These are phyloP conservation scores for Ostrea denselamellosa DNA, from an alignment of 1,140 invertebrate species.

Conservation along the genomic window DNA sequence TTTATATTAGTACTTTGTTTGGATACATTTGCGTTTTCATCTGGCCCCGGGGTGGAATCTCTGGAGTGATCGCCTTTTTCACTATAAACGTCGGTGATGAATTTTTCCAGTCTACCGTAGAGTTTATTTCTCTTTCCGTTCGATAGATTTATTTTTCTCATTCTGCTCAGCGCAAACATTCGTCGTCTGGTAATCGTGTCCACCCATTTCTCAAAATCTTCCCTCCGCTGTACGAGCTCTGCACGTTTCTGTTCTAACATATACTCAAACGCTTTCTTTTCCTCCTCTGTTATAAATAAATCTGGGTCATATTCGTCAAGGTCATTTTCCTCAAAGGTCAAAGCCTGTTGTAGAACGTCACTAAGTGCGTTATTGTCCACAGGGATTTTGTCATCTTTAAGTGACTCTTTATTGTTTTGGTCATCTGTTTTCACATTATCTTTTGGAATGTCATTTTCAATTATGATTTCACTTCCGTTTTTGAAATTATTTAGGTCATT, in stretches of 20 bases:
- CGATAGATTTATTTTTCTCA: constrained; percentile 44
- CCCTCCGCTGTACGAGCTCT: constrained; percentile 40
- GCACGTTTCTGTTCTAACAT: constrained; percentile 51
- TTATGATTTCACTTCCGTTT: background rate
- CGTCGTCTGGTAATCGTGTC: constrained; percentile 47
- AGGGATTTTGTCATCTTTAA: background rate
- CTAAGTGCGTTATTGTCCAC: background rate
- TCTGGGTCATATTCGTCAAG: constrained; percentile 54
- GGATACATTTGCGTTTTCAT: constrained; percentile 16
- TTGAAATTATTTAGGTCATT: background rate
- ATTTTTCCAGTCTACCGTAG: constrained; percentile 45
- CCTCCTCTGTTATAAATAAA: constrained; percentile 53
- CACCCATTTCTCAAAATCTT: constrained; percentile 51
- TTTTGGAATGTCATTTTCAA: background rate
- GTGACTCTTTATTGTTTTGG: background rate
- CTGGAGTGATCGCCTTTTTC: background rate
- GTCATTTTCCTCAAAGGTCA: constrained; percentile 31
- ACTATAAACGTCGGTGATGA: constrained; percentile 46
- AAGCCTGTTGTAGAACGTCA: constrained; percentile 8
- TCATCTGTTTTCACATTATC: background rate
- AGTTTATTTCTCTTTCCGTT: constrained; percentile 43
- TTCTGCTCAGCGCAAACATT: constrained; percentile 54
- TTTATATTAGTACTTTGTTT: background rate
- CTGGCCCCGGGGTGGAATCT: background rate
- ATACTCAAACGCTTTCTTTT: constrained; percentile 52